Evolutionary conservation across 2,797 vertebrate species (phyloP).

Genomic region (Tiaroga cobitis): DNA sequence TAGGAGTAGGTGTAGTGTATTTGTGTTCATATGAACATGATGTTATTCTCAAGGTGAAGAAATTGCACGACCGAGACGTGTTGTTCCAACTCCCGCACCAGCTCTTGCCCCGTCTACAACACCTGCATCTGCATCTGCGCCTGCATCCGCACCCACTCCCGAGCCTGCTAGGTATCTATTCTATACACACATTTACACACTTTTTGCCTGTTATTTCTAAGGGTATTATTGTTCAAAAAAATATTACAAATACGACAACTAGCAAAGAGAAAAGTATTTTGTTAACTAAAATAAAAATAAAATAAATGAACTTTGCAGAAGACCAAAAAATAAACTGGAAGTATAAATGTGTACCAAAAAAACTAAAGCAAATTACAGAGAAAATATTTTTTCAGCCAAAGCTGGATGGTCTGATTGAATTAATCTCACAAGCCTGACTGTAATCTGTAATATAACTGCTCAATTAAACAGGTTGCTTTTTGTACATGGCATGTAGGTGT

Average conservation of each 20-base stretch:
- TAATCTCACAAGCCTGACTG: not conserved
- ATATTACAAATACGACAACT: not conserved
- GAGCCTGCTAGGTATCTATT: slow-evolving; percentile 45
- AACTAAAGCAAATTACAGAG: not conserved
- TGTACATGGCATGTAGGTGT: not conserved
- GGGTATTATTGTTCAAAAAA: not conserved
- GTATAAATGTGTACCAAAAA: not conserved
- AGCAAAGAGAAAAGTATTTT: not conserved
- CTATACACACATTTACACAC: not conserved
- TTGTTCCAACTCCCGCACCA: slow-evolving; percentile 79
- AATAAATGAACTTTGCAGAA: not conserved
- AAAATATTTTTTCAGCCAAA: not conserved
- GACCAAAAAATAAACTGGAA: not conserved
- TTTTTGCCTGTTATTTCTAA: not conserved
- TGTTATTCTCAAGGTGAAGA: slow-evolving; percentile 87
- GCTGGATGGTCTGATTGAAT: not conserved
- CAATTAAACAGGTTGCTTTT: no score
- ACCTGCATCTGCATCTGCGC: slow-evolving; percentile 69
- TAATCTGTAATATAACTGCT: no score
- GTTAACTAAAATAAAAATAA: not conserved
- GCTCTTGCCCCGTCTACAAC: slow-evolving; percentile 68
- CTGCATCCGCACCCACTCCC: slow-evolving; percentile 68
- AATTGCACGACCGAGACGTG: slow-evolving; percentile 90
- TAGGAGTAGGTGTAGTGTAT: slow-evolving; percentile 3
- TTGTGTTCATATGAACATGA: slow-evolving; percentile 17